A percentile compares a stretch with the other conserved stretches of the same genome.
Evolutionary conservation across 64 coral and sea anemone species (phyloP).

Genomic region (Actinia tenebrosa): DNA sequence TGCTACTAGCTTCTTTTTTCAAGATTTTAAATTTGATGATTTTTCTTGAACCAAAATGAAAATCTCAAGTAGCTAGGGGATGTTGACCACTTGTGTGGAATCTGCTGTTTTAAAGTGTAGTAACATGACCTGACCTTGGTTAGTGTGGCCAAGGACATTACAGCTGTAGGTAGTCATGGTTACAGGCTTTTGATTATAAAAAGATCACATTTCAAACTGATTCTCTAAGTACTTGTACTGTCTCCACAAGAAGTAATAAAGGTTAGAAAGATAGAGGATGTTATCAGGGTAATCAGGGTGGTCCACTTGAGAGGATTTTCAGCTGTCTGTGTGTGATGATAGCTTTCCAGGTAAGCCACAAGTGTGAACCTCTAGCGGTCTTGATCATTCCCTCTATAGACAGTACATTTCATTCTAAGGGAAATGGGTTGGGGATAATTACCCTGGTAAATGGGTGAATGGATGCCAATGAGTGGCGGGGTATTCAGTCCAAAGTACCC

Average conservation of each 20-base stretch:
- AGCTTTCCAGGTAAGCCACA: not conserved
- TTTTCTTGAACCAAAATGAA: too few species aligned
- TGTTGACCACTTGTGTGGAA: too few species aligned
- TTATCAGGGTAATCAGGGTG: slow-evolving; percentile 11
- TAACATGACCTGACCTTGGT: not conserved
- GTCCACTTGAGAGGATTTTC: not conserved
- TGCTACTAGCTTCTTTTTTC: too few species aligned
- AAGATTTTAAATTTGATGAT: too few species aligned
- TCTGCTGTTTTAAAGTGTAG: not conserved
- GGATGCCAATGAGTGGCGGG: too few species aligned
- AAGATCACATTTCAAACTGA: not conserved
- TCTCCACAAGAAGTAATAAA: slow-evolving; percentile 1
- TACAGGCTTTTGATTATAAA: not conserved
- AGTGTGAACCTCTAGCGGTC: not conserved
- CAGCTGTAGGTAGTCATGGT: not conserved
- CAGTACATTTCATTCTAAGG: too few species aligned
- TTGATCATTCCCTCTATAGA: not conserved
- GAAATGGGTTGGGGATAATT: too few species aligned
- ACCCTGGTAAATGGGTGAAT: too few species aligned
- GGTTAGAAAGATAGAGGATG: slow-evolving; percentile 1
- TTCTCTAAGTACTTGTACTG: not conserved
- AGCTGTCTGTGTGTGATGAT: not conserved
- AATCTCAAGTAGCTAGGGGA: too few species aligned
- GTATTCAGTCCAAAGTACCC: too few species aligned
- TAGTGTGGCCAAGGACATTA: not conserved